Evolutionary conservation across 2,797 vertebrate genomes (phyloP).

Genomic region (Uromys caudimaculatus): DNA sequence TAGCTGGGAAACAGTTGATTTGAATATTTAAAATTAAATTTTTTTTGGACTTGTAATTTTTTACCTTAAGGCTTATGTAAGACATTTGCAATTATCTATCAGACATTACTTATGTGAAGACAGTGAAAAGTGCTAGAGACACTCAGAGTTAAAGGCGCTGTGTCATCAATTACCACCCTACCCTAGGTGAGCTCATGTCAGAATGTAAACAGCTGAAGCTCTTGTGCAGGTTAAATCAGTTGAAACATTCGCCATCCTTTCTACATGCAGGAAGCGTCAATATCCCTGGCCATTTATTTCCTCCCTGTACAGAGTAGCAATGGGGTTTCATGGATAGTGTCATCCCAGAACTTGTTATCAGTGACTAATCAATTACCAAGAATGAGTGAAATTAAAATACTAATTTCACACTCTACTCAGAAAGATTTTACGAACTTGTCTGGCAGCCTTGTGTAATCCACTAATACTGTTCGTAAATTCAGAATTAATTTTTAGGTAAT

Average conservation of each 20-base stretch:
- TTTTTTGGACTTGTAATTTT: slow-evolving; percentile 59
- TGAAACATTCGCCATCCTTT: not conserved
- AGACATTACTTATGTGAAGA: not conserved
- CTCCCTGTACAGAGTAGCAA: not conserved
- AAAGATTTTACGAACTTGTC: slow-evolving; percentile 26
- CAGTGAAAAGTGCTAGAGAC: not conserved
- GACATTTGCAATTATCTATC: slow-evolving; percentile 16
- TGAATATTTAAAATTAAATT: slow-evolving; percentile 59
- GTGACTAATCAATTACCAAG: slow-evolving; percentile 30
- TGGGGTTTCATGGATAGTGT: not conserved
- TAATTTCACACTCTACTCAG: slow-evolving; percentile 28
- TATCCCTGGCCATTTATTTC: not conserved
- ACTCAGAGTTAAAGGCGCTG: not conserved
- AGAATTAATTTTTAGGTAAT: not conserved
- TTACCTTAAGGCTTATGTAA: slow-evolving; percentile 36
- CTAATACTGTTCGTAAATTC: not conserved
- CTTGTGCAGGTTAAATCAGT: not conserved
- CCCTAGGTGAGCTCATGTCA: slow-evolving; percentile 13
- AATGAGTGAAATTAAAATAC: not conserved
- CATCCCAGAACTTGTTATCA: not conserved
- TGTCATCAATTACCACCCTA: not conserved
- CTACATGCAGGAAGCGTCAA: not conserved
- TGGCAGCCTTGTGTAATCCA: not conserved
- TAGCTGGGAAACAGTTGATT: slow-evolving; percentile 11
- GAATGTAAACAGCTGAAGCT: not conserved